Percentiles rank a stretch among this genome's conserved stretches.
phyloP scores from a whole-genome alignment of 2,113 vertebrate genomes.

The Podarcis raffonei region DNA sequence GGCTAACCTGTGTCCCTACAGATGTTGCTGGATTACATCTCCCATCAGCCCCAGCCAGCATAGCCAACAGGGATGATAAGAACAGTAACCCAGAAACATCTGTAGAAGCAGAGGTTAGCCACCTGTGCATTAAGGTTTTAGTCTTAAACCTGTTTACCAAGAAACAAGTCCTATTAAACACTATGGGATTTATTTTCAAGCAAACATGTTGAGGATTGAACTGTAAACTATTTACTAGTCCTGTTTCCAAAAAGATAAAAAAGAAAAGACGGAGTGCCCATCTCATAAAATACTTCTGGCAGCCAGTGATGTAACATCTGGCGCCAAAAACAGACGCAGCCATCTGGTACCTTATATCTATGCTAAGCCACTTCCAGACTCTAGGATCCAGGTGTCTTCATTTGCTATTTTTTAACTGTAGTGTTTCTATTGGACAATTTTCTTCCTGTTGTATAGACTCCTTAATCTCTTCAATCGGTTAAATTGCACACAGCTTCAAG shows the following conservation, averaged over 20 bases:
- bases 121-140: not conserved
- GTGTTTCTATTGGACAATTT: not conserved
- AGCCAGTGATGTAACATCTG: constrained; percentile 1
- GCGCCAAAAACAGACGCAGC: not conserved
- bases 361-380: not conserved
- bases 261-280: not conserved
- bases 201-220: not conserved
- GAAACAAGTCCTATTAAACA: not conserved
- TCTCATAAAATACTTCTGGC: not conserved
- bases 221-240: not conserved
- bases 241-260: not conserved
- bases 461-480: not conserved
- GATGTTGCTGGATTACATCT: too few species aligned
- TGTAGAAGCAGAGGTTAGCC: too few species aligned
- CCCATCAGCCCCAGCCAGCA: too few species aligned
- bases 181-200: not conserved
- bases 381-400: not conserved
- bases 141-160: not conserved
- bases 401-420: not conserved
- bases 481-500: not conserved
- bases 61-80: too few species aligned
- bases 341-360: constrained; percentile 3
- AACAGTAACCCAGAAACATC: too few species aligned
- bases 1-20: too few species aligned
- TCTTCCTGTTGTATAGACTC: not conserved